phyloP scores from a whole-genome alignment of 2,888 invertebrate genomes.

The Zaprionus lineosus region DNA sequence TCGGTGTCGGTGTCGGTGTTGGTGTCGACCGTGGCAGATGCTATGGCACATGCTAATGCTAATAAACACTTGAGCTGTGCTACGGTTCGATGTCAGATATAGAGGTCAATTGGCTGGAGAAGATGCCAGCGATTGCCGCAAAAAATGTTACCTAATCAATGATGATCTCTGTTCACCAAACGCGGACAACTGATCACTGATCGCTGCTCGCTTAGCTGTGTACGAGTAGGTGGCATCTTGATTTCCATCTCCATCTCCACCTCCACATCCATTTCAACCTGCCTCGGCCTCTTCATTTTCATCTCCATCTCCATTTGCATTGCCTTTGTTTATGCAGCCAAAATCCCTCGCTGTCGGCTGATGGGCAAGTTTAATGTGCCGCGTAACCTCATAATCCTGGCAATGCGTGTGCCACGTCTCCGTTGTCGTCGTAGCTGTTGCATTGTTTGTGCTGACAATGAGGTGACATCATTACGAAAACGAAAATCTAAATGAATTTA shows the following conservation, averaged over 20 bases:
- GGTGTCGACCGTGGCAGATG: no score
- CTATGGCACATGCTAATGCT: constrained; percentile 2
- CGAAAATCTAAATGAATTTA: constrained; percentile 50
- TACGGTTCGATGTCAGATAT: constrained; percentile 40
- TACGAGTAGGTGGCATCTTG: no score
- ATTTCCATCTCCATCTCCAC: not conserved
- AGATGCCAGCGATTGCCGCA: constrained; percentile 24
- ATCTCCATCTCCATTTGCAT: not conserved
- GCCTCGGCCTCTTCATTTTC: no score
- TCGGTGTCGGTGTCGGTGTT: no score
- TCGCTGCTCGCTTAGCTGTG: no score
- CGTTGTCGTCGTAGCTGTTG: constrained; percentile 5
- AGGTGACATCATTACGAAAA: constrained; percentile 57
- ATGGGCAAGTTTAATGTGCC: constrained; percentile 41
- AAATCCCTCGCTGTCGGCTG: constrained; percentile 12
- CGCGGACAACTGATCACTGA: constrained; percentile 1
- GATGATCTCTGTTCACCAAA: constrained; percentile 10
- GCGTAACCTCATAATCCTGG: constrained; percentile 56
- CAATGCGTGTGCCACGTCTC: constrained; percentile 29
- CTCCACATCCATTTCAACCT: not conserved
- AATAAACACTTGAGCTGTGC: constrained; percentile 58
- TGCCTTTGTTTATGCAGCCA: constrained; percentile 7
- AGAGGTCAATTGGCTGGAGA: constrained; percentile 49
- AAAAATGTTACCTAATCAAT: constrained; percentile 29
- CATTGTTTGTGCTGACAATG: constrained; percentile 32